Evolutionary conservation across 2,888 invertebrate species (phyloP), one percentile per base, ranked within the genome.

Genomic region (Cosmopolites sordidus): DNA sequence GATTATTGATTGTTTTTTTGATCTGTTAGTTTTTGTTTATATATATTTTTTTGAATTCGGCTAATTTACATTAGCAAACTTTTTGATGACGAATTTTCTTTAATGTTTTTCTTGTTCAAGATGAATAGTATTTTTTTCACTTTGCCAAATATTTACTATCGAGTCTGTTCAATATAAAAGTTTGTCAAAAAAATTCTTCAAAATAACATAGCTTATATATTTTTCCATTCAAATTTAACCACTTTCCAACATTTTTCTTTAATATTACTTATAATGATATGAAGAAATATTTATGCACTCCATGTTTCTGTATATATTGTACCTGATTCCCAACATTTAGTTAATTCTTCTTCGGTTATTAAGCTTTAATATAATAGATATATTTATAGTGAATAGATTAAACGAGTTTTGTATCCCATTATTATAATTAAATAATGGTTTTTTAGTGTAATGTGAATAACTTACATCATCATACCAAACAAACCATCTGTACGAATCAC

Each of bases 311-410:
- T 48, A 39, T 48, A 48, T 42, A 29, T 51, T 37, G 51, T 51
- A 51, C 51, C 51, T 51, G 51, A 51, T 51, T 45, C 43, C 29
- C 45, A 33, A 17, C 16, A 29, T 51, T 29, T 44, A 45, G 45
- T 45, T 45, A 6, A 9, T 50, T 43, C 27, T 18, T 33, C 43
- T 41, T 16, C 17, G 16, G 16, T 41, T 41, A 16, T 41, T 6
- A 16, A 41, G 16, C n/a, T 41, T 41, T 41, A 22, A 22, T 22
- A 22, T 22, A 8, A 22, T 22, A 22, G 22, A 22, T n/a, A n/a
- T n/a, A n/a, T n/a, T 22, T 22, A 22, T 22, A 22, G 22, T 22
- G 22, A 22, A 5, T 22, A 22, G 22, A 22, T 22, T 22, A 22
- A 22, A 5, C 8, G 22, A 8, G 22, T 8, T 5, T 22, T 22